Conservation (phyloP, 2,113 vertebrate genomes). For the Gobio gobio region DNA sequence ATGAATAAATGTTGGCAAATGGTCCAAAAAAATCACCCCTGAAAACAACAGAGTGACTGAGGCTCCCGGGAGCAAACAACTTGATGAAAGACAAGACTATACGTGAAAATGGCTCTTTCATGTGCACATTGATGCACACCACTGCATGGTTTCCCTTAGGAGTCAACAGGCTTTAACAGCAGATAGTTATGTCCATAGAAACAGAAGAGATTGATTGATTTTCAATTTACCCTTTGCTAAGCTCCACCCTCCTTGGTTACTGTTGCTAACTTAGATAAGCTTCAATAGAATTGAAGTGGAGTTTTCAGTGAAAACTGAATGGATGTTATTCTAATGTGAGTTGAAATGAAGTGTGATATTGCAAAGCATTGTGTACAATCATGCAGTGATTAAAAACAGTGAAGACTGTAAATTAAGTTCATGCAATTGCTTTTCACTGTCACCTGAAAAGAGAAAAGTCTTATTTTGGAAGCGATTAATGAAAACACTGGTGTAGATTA, state of each 20-base stretch:
- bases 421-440: neutral
- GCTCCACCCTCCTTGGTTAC: neutral
- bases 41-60: slow-evolving; percentile 41
- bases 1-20: slow-evolving; percentile 45
- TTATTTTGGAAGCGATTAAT: neutral
- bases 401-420: neutral
- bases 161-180: neutral
- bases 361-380: neutral
- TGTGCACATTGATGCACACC: neutral
- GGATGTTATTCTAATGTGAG: neutral
- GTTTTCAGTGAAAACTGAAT: neutral
- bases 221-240: neutral
- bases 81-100: slow-evolving; percentile 16
- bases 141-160: neutral
- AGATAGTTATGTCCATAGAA: neutral
- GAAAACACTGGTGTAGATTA: neutral
- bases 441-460: neutral
- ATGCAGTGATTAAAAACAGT: neutral
- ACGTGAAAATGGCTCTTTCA: neutral
- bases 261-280: neutral
- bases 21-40: slow-evolving; percentile 26
- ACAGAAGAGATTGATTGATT: neutral
- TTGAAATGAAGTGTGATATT: neutral
- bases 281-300: neutral
- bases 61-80: slow-evolving; percentile 22